Base-by-base conservation (phyloP, 2,888 invertebrate genomes). In the Andrena praecox region DNA sequence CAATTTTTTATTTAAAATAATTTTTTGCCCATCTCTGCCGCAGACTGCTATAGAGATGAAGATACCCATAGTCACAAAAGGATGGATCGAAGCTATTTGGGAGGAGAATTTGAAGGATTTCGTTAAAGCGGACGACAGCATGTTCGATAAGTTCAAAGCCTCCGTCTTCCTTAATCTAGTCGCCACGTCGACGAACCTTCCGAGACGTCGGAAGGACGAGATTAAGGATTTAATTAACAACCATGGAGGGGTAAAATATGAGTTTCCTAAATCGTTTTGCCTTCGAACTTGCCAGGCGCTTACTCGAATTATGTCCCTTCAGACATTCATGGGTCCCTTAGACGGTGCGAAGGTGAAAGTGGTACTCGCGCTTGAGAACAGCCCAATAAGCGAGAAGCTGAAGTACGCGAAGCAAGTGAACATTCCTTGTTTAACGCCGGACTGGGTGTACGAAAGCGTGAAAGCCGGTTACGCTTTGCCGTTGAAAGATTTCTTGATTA, bases 11-110 rank as follows among this genome's bases (percentile, higher is more conserved):
- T 20, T 20, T 20, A 20, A 20, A 20, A 20, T 20, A 20, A 20
- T 20, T 20, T 20, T 20, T 20, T 0, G 20, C 20, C 20, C 20
- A 20, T 20, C 20, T 20, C 20, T 20, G 20, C 20, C 20, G 20
- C 91, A 97, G 96, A 96, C 96, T 93, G 97, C 98, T 20, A 95
- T 95, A 33, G 95, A 96, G 90, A 94, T 94, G 88, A 95, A 95
- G 20, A 90, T 70, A 77, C 96, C 96, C 42, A 95, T 98, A 10
- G 97, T 98, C 96, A 95, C 95, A 5, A 95, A 96, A 7, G 95
- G 96, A 20, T 99, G 99, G 98, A 95, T 99, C 0, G 95, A 96
- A 50, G 96, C 96, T 0, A 97, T 98, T 0, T 99, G 98, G 98
- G 94, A 96, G 16, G 94, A 95, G 2, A 97, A 97, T 72, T 94